Conservation (phyloP, 92 coral and sea anemone species). For the Umimayanthus kanabou region DNA sequence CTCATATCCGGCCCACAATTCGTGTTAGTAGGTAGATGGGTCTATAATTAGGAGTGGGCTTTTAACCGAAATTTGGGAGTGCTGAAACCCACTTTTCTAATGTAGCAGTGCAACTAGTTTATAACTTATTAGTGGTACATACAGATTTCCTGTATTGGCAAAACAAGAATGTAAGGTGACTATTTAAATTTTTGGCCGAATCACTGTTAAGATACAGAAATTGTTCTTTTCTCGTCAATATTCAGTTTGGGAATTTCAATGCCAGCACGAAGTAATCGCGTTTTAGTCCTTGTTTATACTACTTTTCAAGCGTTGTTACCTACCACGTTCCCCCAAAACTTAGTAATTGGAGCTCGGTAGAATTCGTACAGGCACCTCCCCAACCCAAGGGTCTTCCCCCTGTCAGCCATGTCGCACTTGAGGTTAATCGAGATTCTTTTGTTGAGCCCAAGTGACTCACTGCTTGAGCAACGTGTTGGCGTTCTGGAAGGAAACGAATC, state of each 20-base stretch:
- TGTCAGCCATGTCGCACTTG: not conserved
- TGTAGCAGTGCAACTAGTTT: too few relatives aligned
- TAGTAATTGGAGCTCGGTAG: slow-evolving; percentile 81
- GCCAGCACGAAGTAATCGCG: not conserved
- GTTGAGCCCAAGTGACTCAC: slow-evolving; percentile 26
- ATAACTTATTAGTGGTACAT: too few relatives aligned
- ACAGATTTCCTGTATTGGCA: too few relatives aligned
- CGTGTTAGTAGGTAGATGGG: too few relatives aligned
- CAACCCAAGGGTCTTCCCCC: slow-evolving; percentile 31
- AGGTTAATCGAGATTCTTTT: slow-evolving; percentile 21
- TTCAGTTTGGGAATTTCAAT: not conserved
- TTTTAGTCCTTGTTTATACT: not conserved
- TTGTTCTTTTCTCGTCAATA: not conserved
- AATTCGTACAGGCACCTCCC: slow-evolving; percentile 64
- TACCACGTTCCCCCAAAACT: slow-evolving; percentile 89
- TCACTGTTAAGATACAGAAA: not conserved
- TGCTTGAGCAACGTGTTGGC: slow-evolving; percentile 35
- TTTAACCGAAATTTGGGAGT: too few relatives aligned
- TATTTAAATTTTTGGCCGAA: not conserved
- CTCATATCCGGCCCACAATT: too few relatives aligned
- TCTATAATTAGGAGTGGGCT: too few relatives aligned
- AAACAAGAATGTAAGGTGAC: not conserved
- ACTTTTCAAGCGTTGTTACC: not conserved
- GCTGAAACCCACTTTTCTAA: too few relatives aligned
- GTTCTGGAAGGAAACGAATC: slow-evolving; percentile 12